Evolutionary conservation across 2,113 vertebrate species (phyloP).

Genomic region (Natator depressus): DNA sequence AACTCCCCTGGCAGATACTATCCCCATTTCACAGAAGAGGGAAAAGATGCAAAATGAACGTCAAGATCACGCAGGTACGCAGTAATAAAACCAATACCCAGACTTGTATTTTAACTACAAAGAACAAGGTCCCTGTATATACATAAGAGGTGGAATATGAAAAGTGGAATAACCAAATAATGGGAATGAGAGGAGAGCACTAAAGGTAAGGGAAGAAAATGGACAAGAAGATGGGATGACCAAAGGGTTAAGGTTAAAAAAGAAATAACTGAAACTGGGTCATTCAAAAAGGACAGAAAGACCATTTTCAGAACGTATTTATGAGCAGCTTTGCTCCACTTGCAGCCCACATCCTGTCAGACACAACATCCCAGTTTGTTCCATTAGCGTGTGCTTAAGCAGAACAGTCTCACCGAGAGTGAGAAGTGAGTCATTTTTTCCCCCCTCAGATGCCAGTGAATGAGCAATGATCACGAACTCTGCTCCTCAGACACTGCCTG

Average conservation of each 20-base stretch:
- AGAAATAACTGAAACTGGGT: not conserved
- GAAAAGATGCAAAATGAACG: not conserved
- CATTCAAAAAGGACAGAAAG: not conserved
- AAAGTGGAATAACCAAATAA: not conserved
- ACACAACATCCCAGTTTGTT: not conserved
- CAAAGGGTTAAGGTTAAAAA: not conserved
- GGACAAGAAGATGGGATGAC: not conserved
- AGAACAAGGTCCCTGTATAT: not conserved
- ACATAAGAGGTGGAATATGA: not conserved
- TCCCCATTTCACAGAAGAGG: not conserved
- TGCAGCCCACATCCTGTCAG: not conserved
- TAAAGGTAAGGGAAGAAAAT: not conserved
- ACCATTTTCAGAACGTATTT: not conserved
- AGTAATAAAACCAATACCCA: not conserved
- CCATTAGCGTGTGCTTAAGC: fast-evolving
- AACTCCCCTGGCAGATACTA: not conserved
- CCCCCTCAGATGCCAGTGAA: not conserved
- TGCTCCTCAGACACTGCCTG: not conserved
- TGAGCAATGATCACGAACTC: not conserved
- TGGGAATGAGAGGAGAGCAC: not conserved
- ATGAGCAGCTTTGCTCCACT: not conserved
- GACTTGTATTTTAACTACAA: not conserved
- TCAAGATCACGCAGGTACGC: not conserved
- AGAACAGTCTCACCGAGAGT: not conserved
- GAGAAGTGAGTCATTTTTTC: not conserved